Evolutionary conservation across 1,140 invertebrate species (phyloP).

Genomic region (Megalopta genalis): DNA sequence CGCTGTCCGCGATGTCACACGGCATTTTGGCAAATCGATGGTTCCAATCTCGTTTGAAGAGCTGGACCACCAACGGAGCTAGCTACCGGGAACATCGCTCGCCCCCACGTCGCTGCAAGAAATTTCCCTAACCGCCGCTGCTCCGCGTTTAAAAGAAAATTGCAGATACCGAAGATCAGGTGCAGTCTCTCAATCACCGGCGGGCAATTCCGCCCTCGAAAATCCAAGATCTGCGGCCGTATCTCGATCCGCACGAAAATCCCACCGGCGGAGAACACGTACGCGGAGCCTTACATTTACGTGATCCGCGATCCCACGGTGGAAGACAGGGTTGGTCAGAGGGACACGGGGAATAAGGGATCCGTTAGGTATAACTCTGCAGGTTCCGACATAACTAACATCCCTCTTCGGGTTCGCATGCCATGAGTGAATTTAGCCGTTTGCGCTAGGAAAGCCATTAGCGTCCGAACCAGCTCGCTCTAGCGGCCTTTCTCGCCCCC

Average conservation of each 20-base stretch:
- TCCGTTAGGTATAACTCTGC: conserved; percentile 55
- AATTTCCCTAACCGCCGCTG: background rate
- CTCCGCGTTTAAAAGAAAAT: conserved; percentile 2
- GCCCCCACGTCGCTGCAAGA: background rate
- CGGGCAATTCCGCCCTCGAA: conserved; percentile 2
- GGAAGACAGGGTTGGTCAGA: background rate
- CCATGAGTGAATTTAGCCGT: conserved; percentile 46
- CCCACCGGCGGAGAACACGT: conserved; percentile 32
- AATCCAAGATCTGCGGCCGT: conserved; percentile 27
- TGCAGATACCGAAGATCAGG: background rate
- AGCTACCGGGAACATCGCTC: background rate
- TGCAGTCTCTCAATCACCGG: background rate
- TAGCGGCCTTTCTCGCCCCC: conserved; percentile 40
- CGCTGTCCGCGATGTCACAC: no score
- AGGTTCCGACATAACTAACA: conserved; percentile 62
- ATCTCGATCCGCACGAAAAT: conserved; percentile 33
- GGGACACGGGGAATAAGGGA: conserved; percentile 31
- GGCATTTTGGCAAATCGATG: background rate
- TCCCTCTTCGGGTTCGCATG: conserved; percentile 42
- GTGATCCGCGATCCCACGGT: conserved; percentile 2
- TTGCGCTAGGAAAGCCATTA: conserved; percentile 67
- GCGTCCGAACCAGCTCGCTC: conserved; percentile 55
- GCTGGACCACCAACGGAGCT: background rate
- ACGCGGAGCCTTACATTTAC: conserved; percentile 23
- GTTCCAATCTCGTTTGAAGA: background rate